These are phyloP conservation scores for Drosophila tropicalis DNA, from an alignment of 1,140 invertebrate genomes.

Conservation along the genomic window DNA sequence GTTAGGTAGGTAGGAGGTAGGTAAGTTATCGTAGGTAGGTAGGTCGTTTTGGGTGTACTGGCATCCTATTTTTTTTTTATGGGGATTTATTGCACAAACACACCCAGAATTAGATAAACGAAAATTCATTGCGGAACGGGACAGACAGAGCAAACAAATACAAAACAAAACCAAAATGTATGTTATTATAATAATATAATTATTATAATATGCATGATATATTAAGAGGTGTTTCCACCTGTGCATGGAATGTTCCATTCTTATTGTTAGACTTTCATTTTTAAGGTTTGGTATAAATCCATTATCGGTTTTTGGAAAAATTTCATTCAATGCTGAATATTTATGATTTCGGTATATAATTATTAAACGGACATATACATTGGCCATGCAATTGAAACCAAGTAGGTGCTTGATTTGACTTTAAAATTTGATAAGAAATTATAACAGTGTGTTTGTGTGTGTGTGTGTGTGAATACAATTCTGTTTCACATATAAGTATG, in stretches of 20 bases:
- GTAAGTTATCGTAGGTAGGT: background rate
- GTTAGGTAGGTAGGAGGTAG: background rate
- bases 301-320: slow-evolving; percentile 2
- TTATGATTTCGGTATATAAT: slow-evolving; percentile 3
- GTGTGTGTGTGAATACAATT: background rate
- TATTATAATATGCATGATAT: background rate
- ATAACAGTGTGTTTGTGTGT: background rate
- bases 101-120: background rate
- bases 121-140: background rate
- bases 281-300: no score
- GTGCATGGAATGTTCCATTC: no score
- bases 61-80: no score
- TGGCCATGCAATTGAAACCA: slow-evolving; percentile 5
- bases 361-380: background rate
- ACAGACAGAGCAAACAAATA: no score
- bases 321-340: background rate
- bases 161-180: background rate
- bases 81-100: background rate
- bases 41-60: no score
- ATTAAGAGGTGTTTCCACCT: no score
- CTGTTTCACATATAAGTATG: background rate
- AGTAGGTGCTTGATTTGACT: slow-evolving; percentile 3
- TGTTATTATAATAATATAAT: background rate
- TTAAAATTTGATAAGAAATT: background rate
- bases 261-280: no score